Base-by-base conservation (phyloP, 1,140 invertebrate species). In the Paraescarpia echinospica region DNA sequence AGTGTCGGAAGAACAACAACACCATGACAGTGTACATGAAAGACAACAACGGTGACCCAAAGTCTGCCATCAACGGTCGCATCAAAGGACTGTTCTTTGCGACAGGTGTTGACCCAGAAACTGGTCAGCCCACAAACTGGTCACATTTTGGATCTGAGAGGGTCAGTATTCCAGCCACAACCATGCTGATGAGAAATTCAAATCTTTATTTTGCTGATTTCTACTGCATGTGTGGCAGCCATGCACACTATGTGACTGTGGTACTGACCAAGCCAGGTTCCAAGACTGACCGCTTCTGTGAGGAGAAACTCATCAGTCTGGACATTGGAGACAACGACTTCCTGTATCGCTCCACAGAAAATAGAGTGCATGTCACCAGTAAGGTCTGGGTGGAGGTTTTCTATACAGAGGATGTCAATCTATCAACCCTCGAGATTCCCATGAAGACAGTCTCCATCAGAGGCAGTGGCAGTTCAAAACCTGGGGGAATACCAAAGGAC, bases 121-220 rank as follows among this genome's bases (percentile, higher is more conserved):
- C 89, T 31, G 48, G 91, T 33, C 14, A 93, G 89, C 91, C 91
- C 31, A 0, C 48, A n/a, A 18, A 34, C 1, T 89, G 41, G 77
- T 93, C 93, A 31, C 48, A 34, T 34, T 93, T 77, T 41, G 93
- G 93, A 34, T 22, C 14, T 14, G 14, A 1, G 34, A 35, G 93
- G 18, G 41, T 93, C 27, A 33, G 51, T 33, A 33, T 92, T 92
- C 41, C 91, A 27, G 33, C 90, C 34, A 91, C 89, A 35, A 88
- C 89, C 31, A 48, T 92, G 77, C 14, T 92, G n/a, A n/a, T n/a
- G 34, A 35, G 35, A 35, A 31, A 89, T 48, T 18, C 22, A 27
- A 92, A 92, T 89, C 91, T 93, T 8, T 93, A 93, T 35, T 93
- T 93, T 93, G 91, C 93, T 31, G 93, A 93, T 59, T 93, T 93